These are phyloP conservation scores for Dicyrtoma fusca DNA, from an alignment of 2,888 invertebrate genomes.

Conservation along the genomic window DNA sequence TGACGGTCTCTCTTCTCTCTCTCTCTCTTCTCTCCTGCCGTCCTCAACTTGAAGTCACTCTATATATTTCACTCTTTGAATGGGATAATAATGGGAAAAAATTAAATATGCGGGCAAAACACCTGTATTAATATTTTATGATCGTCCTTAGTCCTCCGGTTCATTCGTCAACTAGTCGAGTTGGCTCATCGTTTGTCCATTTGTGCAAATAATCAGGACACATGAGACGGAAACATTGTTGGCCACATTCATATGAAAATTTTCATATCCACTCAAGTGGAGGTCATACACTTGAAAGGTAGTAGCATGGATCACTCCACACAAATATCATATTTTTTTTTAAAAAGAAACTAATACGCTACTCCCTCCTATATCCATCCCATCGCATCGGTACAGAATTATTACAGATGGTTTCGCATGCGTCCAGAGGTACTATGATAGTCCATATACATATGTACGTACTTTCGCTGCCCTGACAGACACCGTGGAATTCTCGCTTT, in stretches of 20 bases:
- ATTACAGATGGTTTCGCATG: no score
- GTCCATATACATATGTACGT: no score
- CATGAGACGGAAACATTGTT: constrained; percentile 32
- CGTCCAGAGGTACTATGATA: no score
- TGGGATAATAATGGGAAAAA: constrained; percentile 33
- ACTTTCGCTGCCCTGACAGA: no score
- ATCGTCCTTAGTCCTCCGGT: constrained; percentile 39
- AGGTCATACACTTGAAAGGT: neutral
- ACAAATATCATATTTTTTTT: no score
- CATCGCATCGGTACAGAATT: no score
- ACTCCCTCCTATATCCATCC: no score
- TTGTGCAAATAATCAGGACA: constrained; percentile 42
- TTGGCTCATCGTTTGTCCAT: constrained; percentile 34
- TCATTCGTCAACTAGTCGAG: neutral
- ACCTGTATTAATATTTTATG: constrained; percentile 45
- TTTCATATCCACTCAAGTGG: neutral
- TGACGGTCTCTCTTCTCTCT: no score
- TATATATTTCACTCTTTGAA: constrained; percentile 19
- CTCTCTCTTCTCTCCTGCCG: neutral
- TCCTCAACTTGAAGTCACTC: constrained; percentile 24
- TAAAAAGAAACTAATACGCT: no score
- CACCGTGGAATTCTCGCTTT: no score
- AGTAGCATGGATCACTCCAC: no score
- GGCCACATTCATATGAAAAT: constrained; percentile 39
- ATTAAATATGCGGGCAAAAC: constrained; percentile 43